Percentiles rank a stretch among this genome's conserved stretches.
Evolutionary conservation across 2,888 invertebrate species (phyloP).

Genomic region (Athalia cordata): DNA sequence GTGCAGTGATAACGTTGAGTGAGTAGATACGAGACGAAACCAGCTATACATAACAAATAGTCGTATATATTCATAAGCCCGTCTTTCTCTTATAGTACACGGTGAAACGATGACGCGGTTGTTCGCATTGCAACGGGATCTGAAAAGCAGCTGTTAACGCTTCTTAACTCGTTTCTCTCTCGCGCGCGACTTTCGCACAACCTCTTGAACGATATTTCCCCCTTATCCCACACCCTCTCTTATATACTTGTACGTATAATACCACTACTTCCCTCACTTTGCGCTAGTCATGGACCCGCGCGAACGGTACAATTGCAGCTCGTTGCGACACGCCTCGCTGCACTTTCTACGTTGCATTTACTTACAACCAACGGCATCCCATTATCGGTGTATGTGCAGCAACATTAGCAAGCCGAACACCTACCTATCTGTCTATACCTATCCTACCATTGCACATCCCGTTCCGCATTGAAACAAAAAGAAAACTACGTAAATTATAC

Average conservation of each 20-base stretch:
- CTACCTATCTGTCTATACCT: too few relatives aligned
- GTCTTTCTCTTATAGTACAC: background rate
- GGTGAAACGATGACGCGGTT: conserved; percentile 19
- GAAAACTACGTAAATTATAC: too few relatives aligned
- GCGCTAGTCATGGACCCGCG: conserved; percentile 43
- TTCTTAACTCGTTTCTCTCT: conserved; percentile 43
- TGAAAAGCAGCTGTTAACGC: conserved; percentile 43
- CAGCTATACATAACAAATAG: too few relatives aligned
- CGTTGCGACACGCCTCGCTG: conserved; percentile 44
- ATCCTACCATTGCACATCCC: too few relatives aligned
- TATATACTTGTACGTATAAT: background rate
- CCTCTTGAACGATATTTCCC: conserved; percentile 30
- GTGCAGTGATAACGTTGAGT: too few relatives aligned
- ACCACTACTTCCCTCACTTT: conserved; percentile 18
- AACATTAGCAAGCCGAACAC: too few relatives aligned
- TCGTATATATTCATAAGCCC: background rate
- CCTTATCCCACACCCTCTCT: background rate
- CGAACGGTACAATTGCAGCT: conserved; percentile 43
- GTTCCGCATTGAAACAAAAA: too few relatives aligned
- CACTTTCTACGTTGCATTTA: conserved; percentile 40
- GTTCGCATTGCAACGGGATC: conserved; percentile 41
- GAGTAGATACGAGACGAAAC: too few relatives aligned
- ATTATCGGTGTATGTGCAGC: conserved; percentile 6
- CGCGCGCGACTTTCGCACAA: conserved; percentile 40
- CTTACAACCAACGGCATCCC: conserved; percentile 21